Evolutionary conservation across 2,888 invertebrate genomes (phyloP).

Genomic region (Clanis bilineata): DNA sequence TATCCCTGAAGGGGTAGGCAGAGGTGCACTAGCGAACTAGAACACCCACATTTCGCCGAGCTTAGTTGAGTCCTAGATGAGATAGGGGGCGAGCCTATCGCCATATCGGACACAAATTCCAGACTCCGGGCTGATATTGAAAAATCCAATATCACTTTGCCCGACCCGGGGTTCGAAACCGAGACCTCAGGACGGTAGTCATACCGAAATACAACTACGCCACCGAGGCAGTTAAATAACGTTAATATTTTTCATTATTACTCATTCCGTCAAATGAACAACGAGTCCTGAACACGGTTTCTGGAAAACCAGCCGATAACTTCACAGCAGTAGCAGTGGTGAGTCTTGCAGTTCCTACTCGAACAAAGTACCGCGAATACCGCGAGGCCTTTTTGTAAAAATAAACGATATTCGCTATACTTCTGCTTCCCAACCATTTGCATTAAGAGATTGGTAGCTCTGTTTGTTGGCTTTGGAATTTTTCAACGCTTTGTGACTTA

Average conservation of each 20-base stretch:
- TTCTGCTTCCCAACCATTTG: constrained; percentile 20
- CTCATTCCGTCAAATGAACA: neutral
- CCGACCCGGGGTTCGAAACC: too few species aligned
- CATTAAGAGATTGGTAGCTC: constrained; percentile 24
- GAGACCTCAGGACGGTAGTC: too few species aligned
- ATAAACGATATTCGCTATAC: constrained; percentile 20
- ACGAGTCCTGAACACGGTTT: neutral
- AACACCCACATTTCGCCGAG: too few species aligned
- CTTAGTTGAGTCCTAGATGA: too few species aligned
- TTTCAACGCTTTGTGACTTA: constrained; percentile 16
- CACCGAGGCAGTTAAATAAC: neutral
- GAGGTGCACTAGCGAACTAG: too few species aligned
- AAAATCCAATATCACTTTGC: too few species aligned
- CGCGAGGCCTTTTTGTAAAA: constrained; percentile 12
- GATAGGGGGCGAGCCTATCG: too few species aligned
- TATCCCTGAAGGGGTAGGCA: too few species aligned
- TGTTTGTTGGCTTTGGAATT: constrained; percentile 14
- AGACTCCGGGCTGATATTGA: too few species aligned
- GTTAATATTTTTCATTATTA: neutral
- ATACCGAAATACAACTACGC: too few species aligned
- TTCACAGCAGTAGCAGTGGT: neutral
- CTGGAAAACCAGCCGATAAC: neutral
- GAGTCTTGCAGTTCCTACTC: neutral
- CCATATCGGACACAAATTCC: too few species aligned
- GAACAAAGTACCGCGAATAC: constrained; percentile 1